Conservation (phyloP, 2,113 vertebrate species). For the Synodontis membranacea region DNA sequence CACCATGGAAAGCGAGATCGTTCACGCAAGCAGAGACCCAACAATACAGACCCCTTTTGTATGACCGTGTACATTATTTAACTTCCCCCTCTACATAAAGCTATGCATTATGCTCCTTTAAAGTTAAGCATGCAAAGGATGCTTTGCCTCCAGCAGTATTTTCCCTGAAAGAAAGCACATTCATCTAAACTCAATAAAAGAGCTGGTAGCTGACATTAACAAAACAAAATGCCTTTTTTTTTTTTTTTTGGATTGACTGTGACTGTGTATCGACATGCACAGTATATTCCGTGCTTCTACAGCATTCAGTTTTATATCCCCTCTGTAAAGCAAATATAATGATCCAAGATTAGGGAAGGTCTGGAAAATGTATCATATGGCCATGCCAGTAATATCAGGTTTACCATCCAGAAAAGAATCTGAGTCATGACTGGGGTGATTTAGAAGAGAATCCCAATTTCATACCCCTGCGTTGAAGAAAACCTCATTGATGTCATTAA, state of each 20-base stretch:
- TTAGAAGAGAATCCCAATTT: slow-evolving; percentile 11
- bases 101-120: slow-evolving; percentile 18
- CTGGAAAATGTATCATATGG: slow-evolving; percentile 28
- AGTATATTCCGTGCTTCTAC: not conserved
- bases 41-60: slow-evolving; percentile 31
- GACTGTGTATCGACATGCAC: slow-evolving; percentile 18
- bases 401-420: slow-evolving; percentile 24
- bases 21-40: slow-evolving; percentile 19
- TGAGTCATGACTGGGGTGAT: slow-evolving; percentile 1
- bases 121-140: slow-evolving; percentile 4
- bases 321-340: slow-evolving; percentile 9
- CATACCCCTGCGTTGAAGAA: slow-evolving; percentile 35
- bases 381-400: slow-evolving; percentile 12
- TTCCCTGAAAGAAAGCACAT: slow-evolving; percentile 35
- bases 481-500: slow-evolving; percentile 32
- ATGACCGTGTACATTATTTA: slow-evolving; percentile 29
- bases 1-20: not conserved
- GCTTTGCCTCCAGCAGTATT: slow-evolving; percentile 45
- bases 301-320: not conserved
- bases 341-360: not conserved
- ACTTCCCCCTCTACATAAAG: slow-evolving; percentile 36
- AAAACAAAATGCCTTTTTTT: slow-evolving; percentile 11
- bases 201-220: slow-evolving; percentile 5
- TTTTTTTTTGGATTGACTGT: not conserved
- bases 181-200: slow-evolving; percentile 11